A percentile compares a stretch with the other conserved stretches of the same genome.
These are phyloP conservation scores for Leucoraja erinaceus DNA, from an alignment of 2,113 vertebrate genomes.

Conservation along the genomic window DNA sequence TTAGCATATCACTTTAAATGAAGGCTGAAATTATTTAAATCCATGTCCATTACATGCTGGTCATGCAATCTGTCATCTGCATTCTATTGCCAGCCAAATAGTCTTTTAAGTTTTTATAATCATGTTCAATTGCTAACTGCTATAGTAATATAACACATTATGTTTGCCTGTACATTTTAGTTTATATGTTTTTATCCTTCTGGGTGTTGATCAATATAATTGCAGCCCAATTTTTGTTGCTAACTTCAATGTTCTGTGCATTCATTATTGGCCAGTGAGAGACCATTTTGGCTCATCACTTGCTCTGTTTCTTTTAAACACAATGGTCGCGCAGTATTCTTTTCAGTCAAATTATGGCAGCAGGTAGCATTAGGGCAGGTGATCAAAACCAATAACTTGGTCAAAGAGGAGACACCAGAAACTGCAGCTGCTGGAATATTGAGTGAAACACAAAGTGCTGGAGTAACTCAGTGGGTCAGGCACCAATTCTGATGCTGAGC, in stretches of 20 bases:
- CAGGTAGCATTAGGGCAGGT: background rate
- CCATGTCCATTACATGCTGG: background rate
- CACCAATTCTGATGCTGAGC: too few species aligned
- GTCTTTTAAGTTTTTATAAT: background rate
- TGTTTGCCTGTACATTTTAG: background rate
- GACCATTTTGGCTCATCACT: background rate
- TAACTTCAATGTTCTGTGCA: background rate
- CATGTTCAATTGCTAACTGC: background rate
- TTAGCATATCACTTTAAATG: background rate
- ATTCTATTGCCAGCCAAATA: background rate
- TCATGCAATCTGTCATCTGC: background rate
- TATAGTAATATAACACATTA: background rate
- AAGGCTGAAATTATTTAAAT: background rate
- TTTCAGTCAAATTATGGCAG: background rate
- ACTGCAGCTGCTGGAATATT: too few species aligned
- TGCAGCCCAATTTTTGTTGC: background rate
- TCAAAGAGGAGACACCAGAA: background rate
- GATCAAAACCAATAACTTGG: background rate
- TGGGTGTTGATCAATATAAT: background rate
- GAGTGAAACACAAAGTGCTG: too few species aligned
- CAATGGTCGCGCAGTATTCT: background rate
- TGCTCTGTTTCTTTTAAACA: too few species aligned
- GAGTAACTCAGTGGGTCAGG: too few species aligned
- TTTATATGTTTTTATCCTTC: background rate
- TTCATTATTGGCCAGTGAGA: background rate